Evolutionary conservation across 2,888 invertebrate genomes (phyloP).

Genomic region (Dioctria linearis): DNA sequence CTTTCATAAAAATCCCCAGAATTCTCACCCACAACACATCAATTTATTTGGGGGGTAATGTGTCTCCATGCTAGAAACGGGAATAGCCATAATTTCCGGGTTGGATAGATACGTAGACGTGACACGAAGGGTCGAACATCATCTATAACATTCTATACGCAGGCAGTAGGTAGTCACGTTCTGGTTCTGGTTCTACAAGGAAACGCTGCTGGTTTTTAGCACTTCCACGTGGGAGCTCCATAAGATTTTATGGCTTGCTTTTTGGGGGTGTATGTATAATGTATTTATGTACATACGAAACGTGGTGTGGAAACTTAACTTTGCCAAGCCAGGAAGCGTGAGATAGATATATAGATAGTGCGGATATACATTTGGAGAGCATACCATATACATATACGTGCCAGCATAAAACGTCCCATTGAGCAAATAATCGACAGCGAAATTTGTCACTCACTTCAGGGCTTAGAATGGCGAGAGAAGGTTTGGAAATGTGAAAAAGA

Average conservation of each 20-base stretch:
- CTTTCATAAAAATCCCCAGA: constrained; percentile 43
- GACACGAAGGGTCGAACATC: constrained; percentile 48
- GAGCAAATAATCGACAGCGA: constrained; percentile 50
- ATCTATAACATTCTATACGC: constrained; percentile 35
- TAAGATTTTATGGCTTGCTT: constrained; percentile 53
- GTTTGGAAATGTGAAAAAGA: neutral
- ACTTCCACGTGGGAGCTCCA: constrained; percentile 45
- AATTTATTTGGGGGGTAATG: constrained; percentile 36
- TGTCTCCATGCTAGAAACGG: constrained; percentile 10
- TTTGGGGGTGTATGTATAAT: constrained; percentile 10
- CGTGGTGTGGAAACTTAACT: neutral
- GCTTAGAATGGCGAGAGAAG: neutral
- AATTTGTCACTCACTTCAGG: constrained; percentile 41
- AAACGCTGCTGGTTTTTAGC: constrained; percentile 41
- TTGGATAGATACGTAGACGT: constrained; percentile 55
- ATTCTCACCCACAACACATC: constrained; percentile 3
- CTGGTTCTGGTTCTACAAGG: constrained; percentile 1
- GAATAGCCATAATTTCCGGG: constrained; percentile 52
- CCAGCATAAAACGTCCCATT: constrained; percentile 45
- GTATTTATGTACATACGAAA: constrained; percentile 1
- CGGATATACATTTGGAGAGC: neutral
- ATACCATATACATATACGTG: too few relatives aligned
- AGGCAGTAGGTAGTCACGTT: neutral
- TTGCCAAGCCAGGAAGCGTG: neutral
- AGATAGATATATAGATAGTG: constrained; percentile 5